These are phyloP conservation scores for Xestia ashworthii DNA, from an alignment of 2,888 invertebrate genomes.

Conservation along the genomic window DNA sequence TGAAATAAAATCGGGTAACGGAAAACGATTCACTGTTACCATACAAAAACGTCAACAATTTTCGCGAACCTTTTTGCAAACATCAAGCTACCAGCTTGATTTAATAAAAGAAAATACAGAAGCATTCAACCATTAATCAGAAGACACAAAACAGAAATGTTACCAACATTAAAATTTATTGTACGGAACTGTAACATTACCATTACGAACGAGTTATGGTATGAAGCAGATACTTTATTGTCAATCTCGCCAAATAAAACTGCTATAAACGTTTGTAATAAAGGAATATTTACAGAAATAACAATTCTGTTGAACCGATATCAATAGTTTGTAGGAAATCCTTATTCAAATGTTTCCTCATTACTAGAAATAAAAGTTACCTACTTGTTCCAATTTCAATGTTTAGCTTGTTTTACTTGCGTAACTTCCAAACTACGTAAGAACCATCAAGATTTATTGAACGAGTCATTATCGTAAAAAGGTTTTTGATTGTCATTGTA, in stretches of 20 bases:
- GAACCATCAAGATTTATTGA: conserved; percentile 10
- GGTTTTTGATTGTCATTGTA: background rate
- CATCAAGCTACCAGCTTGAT: conserved; percentile 28
- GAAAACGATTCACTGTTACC: conserved; percentile 7
- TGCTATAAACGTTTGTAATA: conserved; percentile 63
- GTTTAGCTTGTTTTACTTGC: conserved; percentile 17
- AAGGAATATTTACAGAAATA: conserved; percentile 60
- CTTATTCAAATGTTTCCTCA: conserved; percentile 53
- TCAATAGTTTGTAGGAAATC: conserved; percentile 54
- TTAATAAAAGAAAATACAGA: conserved; percentile 58
- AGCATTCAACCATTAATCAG: conserved; percentile 63
- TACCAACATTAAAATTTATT: conserved; percentile 66
- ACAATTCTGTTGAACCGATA: conserved; percentile 46
- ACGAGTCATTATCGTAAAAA: conserved; percentile 9
- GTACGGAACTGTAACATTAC: conserved; percentile 66
- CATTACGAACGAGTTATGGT: conserved; percentile 70
- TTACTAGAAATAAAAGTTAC: conserved; percentile 43
- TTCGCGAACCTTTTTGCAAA: conserved; percentile 41
- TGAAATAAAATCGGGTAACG: background rate
- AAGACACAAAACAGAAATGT: conserved; percentile 63
- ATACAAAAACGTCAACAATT: conserved; percentile 9
- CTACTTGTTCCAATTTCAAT: conserved; percentile 34
- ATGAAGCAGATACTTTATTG: conserved; percentile 74
- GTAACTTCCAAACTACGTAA: conserved; percentile 1
- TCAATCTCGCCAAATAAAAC: conserved; percentile 71